phyloP scores from a whole-genome alignment of 1,140 invertebrate species.

The Macrosteles quadrilineatus region DNA sequence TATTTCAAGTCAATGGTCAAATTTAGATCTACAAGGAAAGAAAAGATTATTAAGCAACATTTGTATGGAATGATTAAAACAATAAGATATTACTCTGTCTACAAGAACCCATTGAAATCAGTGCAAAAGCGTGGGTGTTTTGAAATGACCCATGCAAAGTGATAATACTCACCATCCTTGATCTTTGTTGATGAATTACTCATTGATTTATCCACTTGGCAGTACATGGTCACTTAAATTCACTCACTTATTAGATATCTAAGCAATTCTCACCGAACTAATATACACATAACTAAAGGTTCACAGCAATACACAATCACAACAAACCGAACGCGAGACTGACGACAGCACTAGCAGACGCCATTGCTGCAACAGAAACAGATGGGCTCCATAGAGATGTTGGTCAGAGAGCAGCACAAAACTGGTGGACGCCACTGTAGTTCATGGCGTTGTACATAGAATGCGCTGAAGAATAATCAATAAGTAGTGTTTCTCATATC shows the following conservation, averaged over 20 bases:
- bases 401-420: background rate
- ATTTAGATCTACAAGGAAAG: too few species aligned
- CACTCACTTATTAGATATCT: constrained; percentile 6
- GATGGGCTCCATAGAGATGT: constrained; percentile 26
- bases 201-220: constrained; percentile 42
- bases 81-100: too few species aligned
- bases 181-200: constrained; percentile 38
- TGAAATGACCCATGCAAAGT: background rate
- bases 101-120: too few species aligned
- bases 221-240: constrained; percentile 36
- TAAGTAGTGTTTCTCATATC: too few species aligned
- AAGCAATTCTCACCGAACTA: constrained; percentile 29
- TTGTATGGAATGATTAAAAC: too few species aligned
- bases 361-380: constrained; percentile 30
- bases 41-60: too few species aligned
- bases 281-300: constrained; percentile 4
- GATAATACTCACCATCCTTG: constrained; percentile 40
- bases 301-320: constrained; percentile 18
- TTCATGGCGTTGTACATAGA: too few species aligned
- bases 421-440: background rate
- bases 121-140: constrained; percentile 11
- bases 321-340: constrained; percentile 9
- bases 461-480: too few species aligned
- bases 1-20: too few species aligned
- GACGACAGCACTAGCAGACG: constrained; percentile 26